Evolutionary conservation across 2,113 vertebrate genomes (phyloP), one percentile per base, ranked within the genome.

Genomic region (Phasianus colchicus): DNA sequence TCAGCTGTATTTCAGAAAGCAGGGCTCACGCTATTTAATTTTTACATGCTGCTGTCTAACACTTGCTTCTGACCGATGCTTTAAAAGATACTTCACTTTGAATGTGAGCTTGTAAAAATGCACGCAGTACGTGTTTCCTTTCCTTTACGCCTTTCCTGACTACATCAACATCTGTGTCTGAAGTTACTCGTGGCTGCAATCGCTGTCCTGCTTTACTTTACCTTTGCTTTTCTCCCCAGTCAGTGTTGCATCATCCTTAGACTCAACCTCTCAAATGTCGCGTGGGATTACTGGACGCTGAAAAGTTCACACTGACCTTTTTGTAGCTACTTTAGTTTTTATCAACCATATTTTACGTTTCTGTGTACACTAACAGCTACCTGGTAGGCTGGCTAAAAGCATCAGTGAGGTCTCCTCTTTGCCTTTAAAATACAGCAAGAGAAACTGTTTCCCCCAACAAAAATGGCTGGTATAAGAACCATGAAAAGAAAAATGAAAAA

Each of bases 401-500:
- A 96, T 95, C 96, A 86, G 91, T 90, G 95, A 97, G 95, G 93
- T 94, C 74, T 92, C 63, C 21, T 80, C 81, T 89, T 95, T 89
- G 70, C 38, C 80, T 84, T 69, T 92, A 90, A 95, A 91, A 71
- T 72, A 69, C 40, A 83, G 70, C 55, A 40, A 77, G 90, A 93
- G 72, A 83, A 84, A 77, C 66, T 76, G 34, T 74, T 87, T 57
- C 64, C 91, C 93, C 92, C 91, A 58, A 85, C 69, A 90, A 92
- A 94, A 96, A 97, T 94, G 96, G 97, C 97, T 97, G 97, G 96
- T 96, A 96, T 97, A 96, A 98, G 96, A 97, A 97, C 97, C 97
- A 96, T 90, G 90, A 92, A 94, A 72, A 64, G 38, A 38, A 74
- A 85, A 65, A 19, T 0, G 38, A 30, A 78, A 83, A 93, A 17